Evolutionary conservation across 2,113 vertebrate genomes (phyloP).

Genomic region (Nibea coibor): DNA sequence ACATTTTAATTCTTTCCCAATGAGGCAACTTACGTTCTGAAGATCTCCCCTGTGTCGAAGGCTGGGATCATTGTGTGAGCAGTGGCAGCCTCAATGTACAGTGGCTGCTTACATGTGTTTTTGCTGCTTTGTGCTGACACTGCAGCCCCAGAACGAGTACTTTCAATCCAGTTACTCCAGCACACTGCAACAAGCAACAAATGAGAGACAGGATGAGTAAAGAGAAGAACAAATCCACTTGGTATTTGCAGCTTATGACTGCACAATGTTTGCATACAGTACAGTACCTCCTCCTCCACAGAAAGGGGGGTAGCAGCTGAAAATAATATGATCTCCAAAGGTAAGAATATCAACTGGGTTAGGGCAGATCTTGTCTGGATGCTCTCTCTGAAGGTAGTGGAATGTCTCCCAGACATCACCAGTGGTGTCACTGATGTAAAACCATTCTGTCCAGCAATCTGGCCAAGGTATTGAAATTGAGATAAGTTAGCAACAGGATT

Average conservation of each 20-base stretch:
- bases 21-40: slow-evolving; percentile 30
- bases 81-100: slow-evolving; percentile 49
- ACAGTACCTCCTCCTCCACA: slow-evolving; percentile 30
- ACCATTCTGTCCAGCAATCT: slow-evolving; percentile 69
- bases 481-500: background rate
- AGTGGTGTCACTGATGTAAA: no score
- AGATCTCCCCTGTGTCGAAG: slow-evolving; percentile 15
- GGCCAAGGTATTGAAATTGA: background rate
- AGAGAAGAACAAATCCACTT: background rate
- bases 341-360: slow-evolving; percentile 28
- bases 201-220: background rate
- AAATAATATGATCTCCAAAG: no score
- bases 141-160: no score
- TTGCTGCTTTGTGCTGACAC: no score
- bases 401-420: slow-evolving; percentile 54
- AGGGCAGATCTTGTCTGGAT: slow-evolving; percentile 57
- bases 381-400: background rate
- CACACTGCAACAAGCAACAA: slow-evolving; percentile 36
- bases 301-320: slow-evolving; percentile 55
- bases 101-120: no score
- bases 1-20: background rate
- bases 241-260: slow-evolving; percentile 1
- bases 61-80: slow-evolving; percentile 23
- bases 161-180: slow-evolving; percentile 67
- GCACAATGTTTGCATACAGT: background rate